Percentiles rank a stretch among this genome's conserved stretches.
These are phyloP conservation scores for Hylaeus anthracinus DNA, from an alignment of 1,140 invertebrate species.

Conservation along the genomic window DNA sequence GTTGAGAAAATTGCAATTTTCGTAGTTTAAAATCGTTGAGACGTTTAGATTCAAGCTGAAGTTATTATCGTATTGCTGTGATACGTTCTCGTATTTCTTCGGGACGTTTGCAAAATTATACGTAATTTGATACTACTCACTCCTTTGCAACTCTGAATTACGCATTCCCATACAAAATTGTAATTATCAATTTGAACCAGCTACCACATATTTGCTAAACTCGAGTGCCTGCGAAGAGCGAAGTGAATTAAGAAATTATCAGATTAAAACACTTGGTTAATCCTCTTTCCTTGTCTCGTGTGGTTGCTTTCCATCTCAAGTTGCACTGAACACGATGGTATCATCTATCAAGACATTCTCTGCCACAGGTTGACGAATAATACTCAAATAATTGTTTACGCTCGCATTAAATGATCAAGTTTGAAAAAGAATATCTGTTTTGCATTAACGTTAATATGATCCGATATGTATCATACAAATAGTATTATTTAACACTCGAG, in stretches of 20 bases:
- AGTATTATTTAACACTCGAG: no score
- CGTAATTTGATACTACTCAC: neutral
- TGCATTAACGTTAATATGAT: no score
- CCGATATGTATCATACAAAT: no score
- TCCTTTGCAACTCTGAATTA: neutral
- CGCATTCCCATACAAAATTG: neutral
- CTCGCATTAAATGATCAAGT: no score
- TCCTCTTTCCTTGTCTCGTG: neutral
- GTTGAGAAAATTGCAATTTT: neutral
- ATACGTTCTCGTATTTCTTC: neutral
- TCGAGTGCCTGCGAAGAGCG: neutral
- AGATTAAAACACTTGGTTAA: neutral
- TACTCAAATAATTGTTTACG: neutral
- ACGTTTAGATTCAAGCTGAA: neutral
- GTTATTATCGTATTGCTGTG: neutral
- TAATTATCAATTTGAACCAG: no score
- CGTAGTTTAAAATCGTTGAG: neutral
- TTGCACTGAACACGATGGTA: conserved; percentile 5
- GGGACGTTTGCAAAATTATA: neutral
- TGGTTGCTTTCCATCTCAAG: neutral
- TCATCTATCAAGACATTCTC: conserved; percentile 1
- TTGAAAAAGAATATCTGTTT: no score
- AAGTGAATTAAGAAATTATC: neutral
- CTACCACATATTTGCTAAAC: neutral
- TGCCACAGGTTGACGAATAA: neutral